Evolutionary conservation across 2,888 invertebrate species (phyloP).

Genomic region (Campaea margaritaria): DNA sequence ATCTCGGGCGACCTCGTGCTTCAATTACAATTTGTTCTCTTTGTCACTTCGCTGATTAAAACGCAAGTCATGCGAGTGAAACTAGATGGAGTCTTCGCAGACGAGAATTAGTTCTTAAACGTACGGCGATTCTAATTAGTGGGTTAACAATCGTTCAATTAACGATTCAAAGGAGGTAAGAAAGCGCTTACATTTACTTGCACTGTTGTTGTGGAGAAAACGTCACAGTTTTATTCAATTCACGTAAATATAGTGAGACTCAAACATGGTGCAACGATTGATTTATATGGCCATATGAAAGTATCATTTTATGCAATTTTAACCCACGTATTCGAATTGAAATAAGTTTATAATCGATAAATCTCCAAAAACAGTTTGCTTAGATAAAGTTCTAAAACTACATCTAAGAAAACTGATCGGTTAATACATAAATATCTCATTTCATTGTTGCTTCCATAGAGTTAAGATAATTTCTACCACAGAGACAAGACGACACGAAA

Average conservation of each 20-base stretch:
- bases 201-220: conserved; percentile 74
- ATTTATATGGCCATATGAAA: too few relatives aligned
- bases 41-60: conserved; percentile 49
- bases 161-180: conserved; percentile 75
- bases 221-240: conserved; percentile 78
- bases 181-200: conserved; percentile 80
- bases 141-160: conserved; percentile 79
- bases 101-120: conserved; percentile 64
- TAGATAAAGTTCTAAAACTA: too few relatives aligned
- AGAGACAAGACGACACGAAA: conserved; percentile 74
- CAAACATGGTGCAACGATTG: too few relatives aligned
- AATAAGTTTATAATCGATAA: too few relatives aligned
- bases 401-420: conserved; percentile 29
- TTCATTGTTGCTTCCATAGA: conserved; percentile 59
- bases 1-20: conserved; percentile 35
- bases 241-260: too few relatives aligned
- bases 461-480: conserved; percentile 53
- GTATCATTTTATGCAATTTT: too few relatives aligned
- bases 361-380: too few relatives aligned
- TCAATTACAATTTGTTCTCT: conserved; percentile 33
- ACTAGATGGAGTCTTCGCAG: conserved; percentile 53
- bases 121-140: conserved; percentile 74
- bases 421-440: conserved; percentile 34
- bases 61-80: conserved; percentile 61
- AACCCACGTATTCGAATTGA: too few relatives aligned